Conservation (phyloP, 2,113 vertebrate genomes). For the Echinops telfairi region DNA sequence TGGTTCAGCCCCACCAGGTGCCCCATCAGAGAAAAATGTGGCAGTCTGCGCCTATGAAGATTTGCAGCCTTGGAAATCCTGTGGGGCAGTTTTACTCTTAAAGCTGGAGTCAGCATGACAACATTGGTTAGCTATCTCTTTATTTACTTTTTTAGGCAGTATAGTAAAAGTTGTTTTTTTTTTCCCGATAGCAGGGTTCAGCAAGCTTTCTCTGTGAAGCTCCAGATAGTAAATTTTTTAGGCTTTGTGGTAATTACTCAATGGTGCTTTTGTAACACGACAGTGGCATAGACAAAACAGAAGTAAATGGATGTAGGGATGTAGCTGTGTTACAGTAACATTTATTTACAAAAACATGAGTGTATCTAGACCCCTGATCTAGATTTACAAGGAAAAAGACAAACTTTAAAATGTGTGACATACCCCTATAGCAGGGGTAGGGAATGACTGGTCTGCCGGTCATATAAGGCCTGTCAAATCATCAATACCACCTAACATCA, state of each 20-base stretch:
- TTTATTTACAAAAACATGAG: background rate
- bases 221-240: background rate
- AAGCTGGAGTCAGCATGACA: background rate
- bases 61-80: background rate
- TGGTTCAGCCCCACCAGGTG: background rate
- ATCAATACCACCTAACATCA: too few species aligned
- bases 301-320: background rate
- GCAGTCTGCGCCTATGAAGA: background rate
- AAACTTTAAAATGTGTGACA: too few species aligned
- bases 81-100: background rate
- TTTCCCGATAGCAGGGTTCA: background rate
- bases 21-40: background rate
- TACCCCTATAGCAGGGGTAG: too few species aligned
- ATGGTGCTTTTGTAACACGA: too few species aligned
- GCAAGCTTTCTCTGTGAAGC: background rate
- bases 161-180: background rate
- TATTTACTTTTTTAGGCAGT: background rate
- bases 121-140: background rate
- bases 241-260: background rate
- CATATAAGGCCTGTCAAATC: too few species aligned
- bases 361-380: background rate
- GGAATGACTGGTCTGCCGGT: too few species aligned
- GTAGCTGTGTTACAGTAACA: background rate
- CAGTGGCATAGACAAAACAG: background rate
- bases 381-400: background rate